Base-by-base conservation (phyloP, 2,797 vertebrate genomes). In the Notamacropus eugenii region DNA sequence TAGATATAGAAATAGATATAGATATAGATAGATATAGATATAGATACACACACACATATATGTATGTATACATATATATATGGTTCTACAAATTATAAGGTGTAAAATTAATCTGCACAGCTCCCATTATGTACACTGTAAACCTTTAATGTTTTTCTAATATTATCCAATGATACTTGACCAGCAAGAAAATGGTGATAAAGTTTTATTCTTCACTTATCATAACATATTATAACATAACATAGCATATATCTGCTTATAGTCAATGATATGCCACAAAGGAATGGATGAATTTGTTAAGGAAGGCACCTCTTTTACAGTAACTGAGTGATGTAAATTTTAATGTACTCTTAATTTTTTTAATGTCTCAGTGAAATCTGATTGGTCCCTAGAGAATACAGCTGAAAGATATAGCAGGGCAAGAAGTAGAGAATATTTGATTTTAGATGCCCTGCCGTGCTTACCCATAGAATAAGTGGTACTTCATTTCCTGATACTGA, bases 381-480 rank as follows among this genome's bases (percentile, higher is more conserved):
- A 93, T 34, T 95, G 16, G 62, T 93, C 22, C 9, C 52, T 3
- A 58, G 40, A 14, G 5, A 90, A 67, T 27, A 74, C 13, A 40
- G 91, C 90, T 6, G 93, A 96, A 96, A 95, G 46, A 90, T 93
- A n/a, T 10, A 54, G 31, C 50, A 97, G 59, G 13, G 94, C 50
- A 96, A 95, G 91, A 90, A 11, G 90, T 95, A 97, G 2, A 91
- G 19, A 97, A 90, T 28, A 93, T 92, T 95, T 54, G 90, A 91
- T 93, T 96, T 92, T 52, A 93, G 5, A n/a, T 95, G 34, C 59
- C 97, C 92, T 93, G 29, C 90, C 90, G 62, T 40, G 14, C 55
- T 97, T 96, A 62, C 92, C 97, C 95, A 97, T 91, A 54, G 98
- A 97, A 95, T 59, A 97, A 97, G 90, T 96, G 67, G 1, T 90